Base-by-base conservation (phyloP, 2,888 invertebrate genomes). In the Alitta virens region DNA sequence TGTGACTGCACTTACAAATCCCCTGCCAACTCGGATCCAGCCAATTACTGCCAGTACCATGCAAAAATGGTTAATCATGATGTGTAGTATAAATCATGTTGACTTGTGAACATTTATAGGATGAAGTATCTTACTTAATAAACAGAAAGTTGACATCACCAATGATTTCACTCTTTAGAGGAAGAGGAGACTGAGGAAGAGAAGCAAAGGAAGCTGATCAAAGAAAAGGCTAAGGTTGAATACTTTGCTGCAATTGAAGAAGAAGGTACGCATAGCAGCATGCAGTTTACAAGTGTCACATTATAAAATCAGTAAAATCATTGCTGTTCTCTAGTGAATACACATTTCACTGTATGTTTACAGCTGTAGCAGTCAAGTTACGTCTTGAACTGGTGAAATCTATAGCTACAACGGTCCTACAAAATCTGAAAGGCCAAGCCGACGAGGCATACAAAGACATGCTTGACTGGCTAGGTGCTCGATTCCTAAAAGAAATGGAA, bases 381-480 rank as follows among this genome's bases (percentile, higher is more conserved):
- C 74, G 82, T n/a, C 63, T 81, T 64, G 76, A 78, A 26, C 68
- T 80, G 62, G 75, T 80, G 50, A 75, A 74, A 57, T 33, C 64
- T 1, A 68, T 76, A 27, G 75, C 75, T 14, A 68, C 68, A 57
- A 69, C 65, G 16, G 71, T 79, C 2, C 62, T 81, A 40, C 75
- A 75, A 60, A 75, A 78, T 24, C 69, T 82, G 18, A 80, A 79
- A 65, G 60, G 58, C 53, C 78, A 78, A 63, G 79, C 72, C 27
- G 79, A 80, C 26, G 68, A 74, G 27, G 74, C 77, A 1, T 80
- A 75, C 63, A 78, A 79, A 59, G 78, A 78, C 60, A 78, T 81
- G 79, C 73, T 76, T 69, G 81, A 81, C 66, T 81, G 80, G 80
- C 72, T 82, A 2, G 82, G 82, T 16, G 77, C 80, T 1, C 69